Evolutionary conservation across 2,113 vertebrate genomes (phyloP).

Genomic region (Spheniscus mendiculus): DNA sequence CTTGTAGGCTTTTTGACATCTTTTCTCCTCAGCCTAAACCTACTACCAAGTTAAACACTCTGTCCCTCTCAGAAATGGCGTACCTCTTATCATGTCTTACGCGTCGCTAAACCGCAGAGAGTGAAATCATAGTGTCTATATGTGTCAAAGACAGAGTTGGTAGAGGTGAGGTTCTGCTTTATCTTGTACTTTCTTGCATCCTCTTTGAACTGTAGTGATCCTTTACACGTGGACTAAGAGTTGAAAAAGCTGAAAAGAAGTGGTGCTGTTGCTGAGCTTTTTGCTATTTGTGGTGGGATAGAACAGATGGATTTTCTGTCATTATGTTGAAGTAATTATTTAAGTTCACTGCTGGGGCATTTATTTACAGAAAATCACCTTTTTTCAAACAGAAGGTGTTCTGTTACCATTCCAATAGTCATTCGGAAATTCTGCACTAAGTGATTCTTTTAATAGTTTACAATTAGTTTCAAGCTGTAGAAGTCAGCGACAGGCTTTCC

Average conservation of each 20-base stretch:
- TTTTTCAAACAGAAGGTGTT: background rate
- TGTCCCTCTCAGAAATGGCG: background rate
- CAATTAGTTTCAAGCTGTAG: background rate
- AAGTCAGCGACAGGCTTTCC: background rate
- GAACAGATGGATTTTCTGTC: background rate
- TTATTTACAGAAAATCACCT: background rate
- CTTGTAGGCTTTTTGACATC: background rate
- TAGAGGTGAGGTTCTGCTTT: background rate
- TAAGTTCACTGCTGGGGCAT: background rate
- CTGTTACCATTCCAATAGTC: background rate
- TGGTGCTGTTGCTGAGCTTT: background rate
- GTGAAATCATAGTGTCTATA: background rate
- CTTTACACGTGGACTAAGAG: background rate
- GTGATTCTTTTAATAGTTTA: background rate
- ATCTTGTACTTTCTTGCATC: background rate
- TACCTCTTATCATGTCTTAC: background rate
- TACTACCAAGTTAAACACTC: background rate
- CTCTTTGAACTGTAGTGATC: background rate
- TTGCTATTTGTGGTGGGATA: background rate
- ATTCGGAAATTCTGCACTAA: background rate
- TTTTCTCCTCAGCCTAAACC: background rate
- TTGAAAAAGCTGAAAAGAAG: background rate
- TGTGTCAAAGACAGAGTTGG: background rate
- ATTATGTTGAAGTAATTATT: background rate
- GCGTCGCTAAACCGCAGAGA: accelerated